Evolutionary conservation across 2,113 vertebrate species (phyloP).

Genomic region (Proteles cristata): DNA sequence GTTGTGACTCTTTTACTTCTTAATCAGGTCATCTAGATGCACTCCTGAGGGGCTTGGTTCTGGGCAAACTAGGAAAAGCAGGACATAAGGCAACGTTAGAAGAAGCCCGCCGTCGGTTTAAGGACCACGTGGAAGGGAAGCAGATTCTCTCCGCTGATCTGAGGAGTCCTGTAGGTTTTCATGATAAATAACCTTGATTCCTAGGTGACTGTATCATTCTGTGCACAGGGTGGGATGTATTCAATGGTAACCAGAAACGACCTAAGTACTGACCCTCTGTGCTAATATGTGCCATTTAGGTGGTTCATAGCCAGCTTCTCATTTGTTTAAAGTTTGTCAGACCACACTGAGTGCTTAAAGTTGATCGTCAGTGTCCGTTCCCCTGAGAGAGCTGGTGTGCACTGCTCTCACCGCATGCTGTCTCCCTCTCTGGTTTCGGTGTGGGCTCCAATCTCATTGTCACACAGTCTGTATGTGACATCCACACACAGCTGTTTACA

Average conservation of each 20-base stretch:
- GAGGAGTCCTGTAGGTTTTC: slow-evolving; percentile 93
- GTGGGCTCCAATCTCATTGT: background rate
- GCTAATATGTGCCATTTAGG: background rate
- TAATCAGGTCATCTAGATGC: slow-evolving; percentile 94
- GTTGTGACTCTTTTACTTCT: slow-evolving; percentile 10
- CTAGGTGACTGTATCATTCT: background rate
- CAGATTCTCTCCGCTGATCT: slow-evolving; percentile 94
- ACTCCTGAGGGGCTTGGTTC: slow-evolving; percentile 93
- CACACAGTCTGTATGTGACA: background rate
- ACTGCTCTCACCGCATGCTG: background rate
- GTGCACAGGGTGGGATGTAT: background rate
- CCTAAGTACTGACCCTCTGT: background rate
- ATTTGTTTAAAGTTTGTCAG: background rate
- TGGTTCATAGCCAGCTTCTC: background rate
- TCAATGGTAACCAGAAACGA: slow-evolving; percentile 11
- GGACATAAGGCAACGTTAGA: slow-evolving; percentile 97
- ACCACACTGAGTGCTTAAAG: background rate
- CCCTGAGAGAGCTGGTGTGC: background rate
- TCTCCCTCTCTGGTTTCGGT: background rate
- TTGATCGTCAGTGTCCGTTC: background rate
- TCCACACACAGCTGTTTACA: background rate
- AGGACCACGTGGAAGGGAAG: slow-evolving; percentile 96
- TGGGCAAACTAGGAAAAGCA: slow-evolving; percentile 97
- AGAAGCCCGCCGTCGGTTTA: slow-evolving; percentile 96
- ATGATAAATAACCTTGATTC: slow-evolving; percentile 13